These are phyloP conservation scores for Brachionichthys hirsutus DNA, from an alignment of 2,113 vertebrate genomes.

Conservation along the genomic window DNA sequence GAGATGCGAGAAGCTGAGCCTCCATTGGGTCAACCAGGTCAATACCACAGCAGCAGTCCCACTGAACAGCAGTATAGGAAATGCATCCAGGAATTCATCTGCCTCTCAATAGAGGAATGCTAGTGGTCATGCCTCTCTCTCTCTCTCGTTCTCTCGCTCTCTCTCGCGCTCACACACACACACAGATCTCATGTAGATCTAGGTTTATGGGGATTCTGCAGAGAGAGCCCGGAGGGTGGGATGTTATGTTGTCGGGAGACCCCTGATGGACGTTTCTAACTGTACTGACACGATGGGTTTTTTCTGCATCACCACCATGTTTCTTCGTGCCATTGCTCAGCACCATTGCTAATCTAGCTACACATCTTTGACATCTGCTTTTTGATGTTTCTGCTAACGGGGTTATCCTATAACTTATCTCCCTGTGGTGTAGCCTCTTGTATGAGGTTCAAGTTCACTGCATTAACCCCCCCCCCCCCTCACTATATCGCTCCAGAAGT, in stretches of 20 bases:
- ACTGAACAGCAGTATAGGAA: constrained; percentile 97
- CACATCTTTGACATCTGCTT: constrained; percentile 40
- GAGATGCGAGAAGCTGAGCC: constrained; percentile 97
- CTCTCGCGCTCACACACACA: background rate
- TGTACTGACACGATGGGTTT: constrained; percentile 50
- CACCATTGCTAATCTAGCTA: constrained; percentile 29
- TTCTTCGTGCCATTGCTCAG: constrained; percentile 45
- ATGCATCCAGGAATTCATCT: constrained; percentile 98
- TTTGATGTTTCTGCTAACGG: constrained; percentile 48
- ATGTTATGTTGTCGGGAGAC: constrained; percentile 19
- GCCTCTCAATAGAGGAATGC: constrained; percentile 82
- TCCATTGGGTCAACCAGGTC: constrained; percentile 96
- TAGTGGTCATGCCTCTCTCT: constrained; percentile 54
- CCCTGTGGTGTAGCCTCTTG: constrained; percentile 28
- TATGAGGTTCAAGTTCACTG: constrained; percentile 10
- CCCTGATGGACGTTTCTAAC: constrained; percentile 61
- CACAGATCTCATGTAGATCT: constrained; percentile 10
- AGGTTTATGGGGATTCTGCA: constrained; percentile 34
- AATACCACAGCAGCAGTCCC: constrained; percentile 91
- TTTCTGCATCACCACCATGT: constrained; percentile 45
- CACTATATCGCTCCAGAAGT: constrained; percentile 39
- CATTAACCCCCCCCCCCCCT: constrained; percentile 41
- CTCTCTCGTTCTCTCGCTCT: constrained; percentile 2
- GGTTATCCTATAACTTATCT: constrained; percentile 37
- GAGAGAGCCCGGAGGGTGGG: constrained; percentile 1